Conservation (phyloP, 2,888 invertebrate species). For the Cylindroiulus punctatus region DNA sequence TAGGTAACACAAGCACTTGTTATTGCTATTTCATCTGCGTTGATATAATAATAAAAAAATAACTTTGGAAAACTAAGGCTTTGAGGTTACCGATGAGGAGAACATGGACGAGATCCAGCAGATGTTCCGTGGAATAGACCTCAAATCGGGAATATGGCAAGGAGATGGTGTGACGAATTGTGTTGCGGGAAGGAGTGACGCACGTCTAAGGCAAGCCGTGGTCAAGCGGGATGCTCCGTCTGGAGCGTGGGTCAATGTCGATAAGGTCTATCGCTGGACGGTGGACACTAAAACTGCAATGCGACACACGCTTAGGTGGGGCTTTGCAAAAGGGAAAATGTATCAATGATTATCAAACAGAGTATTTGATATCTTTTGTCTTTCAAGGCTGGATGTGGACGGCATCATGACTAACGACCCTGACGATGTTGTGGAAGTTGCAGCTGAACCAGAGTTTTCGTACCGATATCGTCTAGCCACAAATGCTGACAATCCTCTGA, state of each 20-base stretch:
- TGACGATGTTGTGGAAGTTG: conserved; percentile 52
- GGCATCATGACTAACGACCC: conserved; percentile 58
- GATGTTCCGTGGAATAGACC: conserved; percentile 52
- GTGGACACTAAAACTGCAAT: conserved; percentile 55
- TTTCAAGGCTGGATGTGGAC: conserved; percentile 55
- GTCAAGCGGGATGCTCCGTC: conserved; percentile 54
- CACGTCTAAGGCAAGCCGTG: conserved; percentile 52
- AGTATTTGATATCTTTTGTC: background rate
- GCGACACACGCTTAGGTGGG: conserved; percentile 54
- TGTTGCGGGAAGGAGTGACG: conserved; percentile 52
- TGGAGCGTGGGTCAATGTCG: conserved; percentile 54
- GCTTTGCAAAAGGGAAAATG: background rate
- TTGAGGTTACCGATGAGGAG: conserved; percentile 50
- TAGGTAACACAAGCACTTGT: conserved; percentile 15
- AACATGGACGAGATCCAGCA: conserved; percentile 55
- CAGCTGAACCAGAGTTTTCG: conserved; percentile 50
- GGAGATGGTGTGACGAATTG: conserved; percentile 57
- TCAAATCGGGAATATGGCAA: conserved; percentile 55
- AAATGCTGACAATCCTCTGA: conserved; percentile 55
- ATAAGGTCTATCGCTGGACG: conserved; percentile 56
- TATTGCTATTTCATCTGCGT: background rate
- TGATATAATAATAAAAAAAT: too few species aligned
- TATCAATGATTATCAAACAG: background rate
- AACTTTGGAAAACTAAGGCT: conserved; percentile 20
- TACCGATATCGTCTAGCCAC: conserved; percentile 50